Base-by-base conservation (phyloP, 2,113 vertebrate species). In the Tricholaema leucomelas region DNA sequence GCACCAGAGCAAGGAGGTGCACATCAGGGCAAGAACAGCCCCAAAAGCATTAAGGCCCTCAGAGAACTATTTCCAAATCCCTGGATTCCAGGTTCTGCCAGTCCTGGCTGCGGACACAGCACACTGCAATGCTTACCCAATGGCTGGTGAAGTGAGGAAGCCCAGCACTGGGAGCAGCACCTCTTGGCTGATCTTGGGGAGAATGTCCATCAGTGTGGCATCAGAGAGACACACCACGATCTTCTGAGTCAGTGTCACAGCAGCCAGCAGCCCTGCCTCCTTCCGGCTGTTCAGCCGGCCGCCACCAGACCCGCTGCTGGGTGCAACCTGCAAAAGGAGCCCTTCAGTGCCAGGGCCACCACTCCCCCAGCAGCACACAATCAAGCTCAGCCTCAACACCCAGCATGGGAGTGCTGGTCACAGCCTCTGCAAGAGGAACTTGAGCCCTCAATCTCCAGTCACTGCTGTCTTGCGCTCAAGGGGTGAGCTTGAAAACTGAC, bases 121-220 rank as follows among this genome's bases (percentile, higher is more conserved):
- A 15, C 14, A 12, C 60, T 27, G 59, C 73, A 18, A 33, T 3
- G 0, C 96, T 91, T 96, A 99, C 99, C 99, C 98, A 11, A 98
- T 91, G 35, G 95, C 82, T 0, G 97, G 98, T 0, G 99, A 99
- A 9, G 99, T 99, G 67, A 99, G 98, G 92, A 99, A 98, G 91
- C 98, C 97, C 70, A 99, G 97, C 76, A 99, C 98, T 0, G 99
- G 99, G 50, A 99, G 97, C 63, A 99, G 96, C 80, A 99, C 98
- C 88, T 99, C 99, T 75, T 99, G 99, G 95, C 98, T 99, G 95
- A 99, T 98, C 79, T 99, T 99, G 97, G 99, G 99, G 16, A 99
- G 98, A 95, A 99, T 99, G 95, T 99, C 99, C 99, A 99, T 99
- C 38, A 99, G 97, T 1, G 99, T 99, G 81, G 98, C 98, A 93